Evolutionary conservation across 2,888 invertebrate species (phyloP).

Genomic region (Hyposoter dolosus): DNA sequence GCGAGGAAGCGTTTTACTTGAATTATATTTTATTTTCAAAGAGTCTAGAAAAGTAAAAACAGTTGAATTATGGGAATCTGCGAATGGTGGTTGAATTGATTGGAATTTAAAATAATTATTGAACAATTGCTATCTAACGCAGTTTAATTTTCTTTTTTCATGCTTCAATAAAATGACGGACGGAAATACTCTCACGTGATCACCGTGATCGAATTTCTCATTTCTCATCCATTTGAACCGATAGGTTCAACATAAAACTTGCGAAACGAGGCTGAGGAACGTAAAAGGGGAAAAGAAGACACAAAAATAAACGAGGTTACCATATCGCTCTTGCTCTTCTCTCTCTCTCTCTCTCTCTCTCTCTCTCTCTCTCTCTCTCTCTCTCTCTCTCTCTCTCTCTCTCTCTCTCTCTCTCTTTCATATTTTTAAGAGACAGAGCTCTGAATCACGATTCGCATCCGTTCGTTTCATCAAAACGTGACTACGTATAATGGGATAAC

Average conservation of each 20-base stretch:
- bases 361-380: slow-evolving; percentile 15
- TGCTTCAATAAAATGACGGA: neutral
- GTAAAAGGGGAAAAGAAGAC: slow-evolving; percentile 28
- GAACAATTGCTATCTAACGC: neutral
- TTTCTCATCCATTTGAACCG: slow-evolving; percentile 43
- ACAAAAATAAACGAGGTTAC: slow-evolving; percentile 24
- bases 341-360: no score
- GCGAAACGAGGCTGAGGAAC: slow-evolving; percentile 6
- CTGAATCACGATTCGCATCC: slow-evolving; percentile 68
- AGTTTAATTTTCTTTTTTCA: neutral
- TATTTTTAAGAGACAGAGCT: slow-evolving; percentile 31
- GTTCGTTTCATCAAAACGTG: slow-evolving; percentile 70
- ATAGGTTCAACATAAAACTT: slow-evolving; percentile 27
- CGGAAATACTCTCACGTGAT: slow-evolving; percentile 36
- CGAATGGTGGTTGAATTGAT: neutral
- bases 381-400: slow-evolving; percentile 43
- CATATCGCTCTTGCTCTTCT: slow-evolving; percentile 31
- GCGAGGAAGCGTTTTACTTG: slow-evolving; percentile 26
- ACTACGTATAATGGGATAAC: slow-evolving; percentile 70
- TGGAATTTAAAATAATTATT: slow-evolving; percentile 4
- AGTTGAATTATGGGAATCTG: neutral
- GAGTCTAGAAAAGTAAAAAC: neutral
- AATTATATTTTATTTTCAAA: slow-evolving; percentile 7
- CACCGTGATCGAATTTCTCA: slow-evolving; percentile 46
- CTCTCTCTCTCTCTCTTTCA: slow-evolving; percentile 23